Percentiles rank a stretch among this genome's conserved stretches.
These are phyloP conservation scores for Ammodytes dubius DNA, from an alignment of 2,113 vertebrate genomes.

Conservation along the genomic window DNA sequence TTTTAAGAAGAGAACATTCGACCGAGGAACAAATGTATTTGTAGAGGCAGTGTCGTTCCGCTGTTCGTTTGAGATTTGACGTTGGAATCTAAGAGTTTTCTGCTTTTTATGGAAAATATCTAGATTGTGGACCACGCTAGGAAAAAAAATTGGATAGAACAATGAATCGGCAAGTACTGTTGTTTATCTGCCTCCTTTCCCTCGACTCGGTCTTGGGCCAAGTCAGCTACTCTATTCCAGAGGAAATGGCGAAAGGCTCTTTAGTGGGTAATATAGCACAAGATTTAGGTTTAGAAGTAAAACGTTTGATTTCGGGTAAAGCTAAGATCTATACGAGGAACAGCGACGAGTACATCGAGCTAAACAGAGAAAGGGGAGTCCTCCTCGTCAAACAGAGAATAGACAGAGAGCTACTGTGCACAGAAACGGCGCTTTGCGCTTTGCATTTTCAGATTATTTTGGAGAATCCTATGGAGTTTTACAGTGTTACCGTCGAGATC, in stretches of 20 bases:
- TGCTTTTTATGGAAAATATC: neutral
- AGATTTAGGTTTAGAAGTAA: constrained; percentile 72
- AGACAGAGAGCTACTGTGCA: constrained; percentile 70
- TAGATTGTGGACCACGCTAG: too few species aligned
- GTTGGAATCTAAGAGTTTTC: neutral
- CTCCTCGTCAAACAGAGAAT: constrained; percentile 65
- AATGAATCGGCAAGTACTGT: constrained; percentile 18
- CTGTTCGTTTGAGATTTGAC: neutral
- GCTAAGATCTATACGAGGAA: constrained; percentile 53
- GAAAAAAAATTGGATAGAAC: neutral
- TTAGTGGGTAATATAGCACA: constrained; percentile 78
- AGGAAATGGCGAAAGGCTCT: constrained; percentile 78
- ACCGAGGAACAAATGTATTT: neutral
- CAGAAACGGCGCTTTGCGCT: constrained; percentile 69
- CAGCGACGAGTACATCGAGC: constrained; percentile 54
- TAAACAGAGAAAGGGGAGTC: constrained; percentile 63
- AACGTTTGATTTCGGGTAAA: constrained; percentile 68
- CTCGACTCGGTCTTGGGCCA: constrained; percentile 32
- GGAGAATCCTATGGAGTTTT: constrained; percentile 69
- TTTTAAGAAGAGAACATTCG: neutral
- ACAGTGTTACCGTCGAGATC: constrained; percentile 52
- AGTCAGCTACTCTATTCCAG: constrained; percentile 70
- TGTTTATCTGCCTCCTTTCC: constrained; percentile 36
- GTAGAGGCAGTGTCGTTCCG: accelerated
- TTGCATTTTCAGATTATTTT: constrained; percentile 64